Base-by-base conservation (phyloP, 2,797 vertebrate genomes). In the Ara ararauna region DNA sequence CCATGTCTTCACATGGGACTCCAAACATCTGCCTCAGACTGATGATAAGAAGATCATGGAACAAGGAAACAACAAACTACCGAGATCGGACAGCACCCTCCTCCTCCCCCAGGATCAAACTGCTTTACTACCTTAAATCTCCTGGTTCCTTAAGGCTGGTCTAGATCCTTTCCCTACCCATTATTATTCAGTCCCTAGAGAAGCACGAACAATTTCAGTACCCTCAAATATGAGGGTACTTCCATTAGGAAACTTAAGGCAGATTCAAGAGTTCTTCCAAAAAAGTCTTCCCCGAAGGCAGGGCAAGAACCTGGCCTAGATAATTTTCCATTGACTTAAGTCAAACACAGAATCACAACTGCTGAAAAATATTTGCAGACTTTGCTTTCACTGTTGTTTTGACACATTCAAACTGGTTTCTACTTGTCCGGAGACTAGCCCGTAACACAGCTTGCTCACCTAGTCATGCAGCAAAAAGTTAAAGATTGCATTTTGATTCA, bases 331-430 rank as follows among this genome's bases (percentile, higher is more conserved):
- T 81, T 68, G 4, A 58, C 89, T 90, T 68, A 88, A 91, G 47
- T 56, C 74, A 90, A 82, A 75, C 74, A 78, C 72, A 83, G 27
- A 92, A 82, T 54, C 68, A 84, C 65, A 84, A 75, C 34, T 62
- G 42, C 38, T 62, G 48, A 80, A 73, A 93, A 93, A 15, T 77
- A 77, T 36, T 85, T 93, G 45, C 53, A 27, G 74, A 68, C 64
- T 76, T 64, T 45, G 26, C 53, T 77, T 92, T 77, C 62, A 26
- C 42, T 72, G 60, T 58, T 91, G 79, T 93, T 95, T 78, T 81
- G 70, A 89, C 85, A 91, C 16, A 86, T 36, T 44, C 61, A 51
- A 87, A 91, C 93, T 56, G 73, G 90, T 85, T 94, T 64, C 70
- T 66, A 36, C 94, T 90, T 86, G 92, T 67, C n/a, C 47, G 11